phyloP scores from a whole-genome alignment of 2,113 vertebrate species.

The Gavia stellata region DNA sequence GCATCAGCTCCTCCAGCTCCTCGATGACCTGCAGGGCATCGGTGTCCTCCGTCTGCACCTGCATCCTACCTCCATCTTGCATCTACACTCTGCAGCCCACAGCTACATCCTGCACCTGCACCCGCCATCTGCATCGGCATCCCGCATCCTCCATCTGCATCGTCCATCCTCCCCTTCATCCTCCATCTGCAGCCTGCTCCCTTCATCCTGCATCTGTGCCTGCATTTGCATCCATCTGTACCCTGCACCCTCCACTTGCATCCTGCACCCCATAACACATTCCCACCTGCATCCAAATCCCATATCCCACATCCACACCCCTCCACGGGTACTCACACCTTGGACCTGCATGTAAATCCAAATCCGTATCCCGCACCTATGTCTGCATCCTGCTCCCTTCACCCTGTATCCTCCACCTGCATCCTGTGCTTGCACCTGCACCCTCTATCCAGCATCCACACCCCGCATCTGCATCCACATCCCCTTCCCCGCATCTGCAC shows the following conservation, averaged over 20 bases:
- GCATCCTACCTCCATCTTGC: neutral
- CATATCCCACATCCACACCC: neutral
- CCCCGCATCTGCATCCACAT: neutral
- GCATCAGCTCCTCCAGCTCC: constrained; percentile 63
- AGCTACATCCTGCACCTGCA: too few species aligned
- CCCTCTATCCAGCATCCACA: neutral
- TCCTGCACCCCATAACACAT: neutral
- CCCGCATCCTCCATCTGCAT: too few species aligned
- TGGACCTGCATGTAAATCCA: too few species aligned
- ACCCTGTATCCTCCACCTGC: neutral
- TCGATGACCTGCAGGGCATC: constrained; percentile 21
- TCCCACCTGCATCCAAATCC: neutral
- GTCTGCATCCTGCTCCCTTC: neutral
- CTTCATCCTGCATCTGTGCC: neutral
- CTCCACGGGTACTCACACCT: neutral
- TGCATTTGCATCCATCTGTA: neutral
- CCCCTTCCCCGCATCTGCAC: too few species aligned
- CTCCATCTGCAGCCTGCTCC: neutral
- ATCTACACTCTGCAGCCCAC: neutral
- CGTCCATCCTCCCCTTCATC: neutral
- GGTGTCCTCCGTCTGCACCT: neutral
- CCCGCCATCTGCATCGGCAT: neutral
- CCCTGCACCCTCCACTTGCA: neutral
- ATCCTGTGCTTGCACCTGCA: too few species aligned
- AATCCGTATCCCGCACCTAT: neutral